phyloP scores from a whole-genome alignment of 2,888 invertebrate species.

The Yponomeuta malinellus region DNA sequence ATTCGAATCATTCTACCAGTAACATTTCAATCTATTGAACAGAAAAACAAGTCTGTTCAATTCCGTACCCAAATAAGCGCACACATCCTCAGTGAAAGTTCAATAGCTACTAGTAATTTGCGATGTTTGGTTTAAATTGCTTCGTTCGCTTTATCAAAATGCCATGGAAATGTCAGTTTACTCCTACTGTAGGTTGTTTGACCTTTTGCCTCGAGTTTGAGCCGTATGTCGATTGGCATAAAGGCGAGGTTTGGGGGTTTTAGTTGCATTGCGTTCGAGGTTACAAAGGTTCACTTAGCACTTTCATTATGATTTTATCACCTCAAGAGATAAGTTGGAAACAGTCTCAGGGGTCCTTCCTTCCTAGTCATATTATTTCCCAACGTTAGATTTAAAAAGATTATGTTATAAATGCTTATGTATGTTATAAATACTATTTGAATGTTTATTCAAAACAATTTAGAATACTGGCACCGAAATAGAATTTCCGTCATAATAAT shows the following conservation, averaged over 20 bases:
- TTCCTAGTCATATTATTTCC: background rate
- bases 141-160: constrained; percentile 18
- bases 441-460: too few species aligned
- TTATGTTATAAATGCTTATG: too few species aligned
- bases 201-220: background rate
- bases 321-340: background rate
- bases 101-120: constrained; percentile 38
- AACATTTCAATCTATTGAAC: background rate
- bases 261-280: background rate
- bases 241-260: background rate
- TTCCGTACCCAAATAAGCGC: constrained; percentile 12
- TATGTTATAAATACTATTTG: too few species aligned
- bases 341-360: background rate
- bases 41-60: constrained; percentile 3
- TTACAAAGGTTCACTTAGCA: constrained; percentile 1
- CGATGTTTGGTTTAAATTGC: constrained; percentile 38
- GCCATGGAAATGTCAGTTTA: constrained; percentile 32
- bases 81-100: constrained; percentile 33
- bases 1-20: background rate
- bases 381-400: background rate
- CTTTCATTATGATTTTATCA: constrained; percentile 3
- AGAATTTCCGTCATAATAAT: too few species aligned
- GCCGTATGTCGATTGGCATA: background rate
- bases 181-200: background rate
- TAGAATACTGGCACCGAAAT: too few species aligned